Base-by-base conservation (phyloP, 2,113 vertebrate species). In the Aegithalos caudatus region DNA sequence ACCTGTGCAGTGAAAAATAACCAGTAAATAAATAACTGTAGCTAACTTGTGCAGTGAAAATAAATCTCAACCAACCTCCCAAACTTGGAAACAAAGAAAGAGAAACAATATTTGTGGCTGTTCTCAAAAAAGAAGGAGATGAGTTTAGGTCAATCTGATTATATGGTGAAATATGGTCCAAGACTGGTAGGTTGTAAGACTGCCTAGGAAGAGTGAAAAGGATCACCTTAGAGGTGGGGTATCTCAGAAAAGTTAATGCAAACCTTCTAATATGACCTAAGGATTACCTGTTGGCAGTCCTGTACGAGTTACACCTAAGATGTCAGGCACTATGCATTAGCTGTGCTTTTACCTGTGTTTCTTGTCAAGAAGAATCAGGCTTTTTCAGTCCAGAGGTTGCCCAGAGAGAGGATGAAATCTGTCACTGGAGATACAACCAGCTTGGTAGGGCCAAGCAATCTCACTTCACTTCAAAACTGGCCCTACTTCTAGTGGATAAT, bases 11-110 rank as follows among this genome's bases (percentile, higher is more conserved):
- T 28, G 44, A 67, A 80, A 82, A 64, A 25, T 31, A 35, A 35
- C 10, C 35, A 58, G 29, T 45, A 31, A 18, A 9, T 37, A 38
- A 37, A 31, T 9, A 76, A 14, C n/a, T 24, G 18, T 7, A 38
- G 58, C 7, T 56, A 40, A 71, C 11, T 72, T 64, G 8, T 33
- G 17, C 11, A 25, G 19, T 22, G 42, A 50, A 78, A 81, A 54
- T 23, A 66, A 66, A 53, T 3, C 11, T 4, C 1, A 48, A 33
- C 2, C 12, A 65, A 76, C 2, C 1, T 6, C 9, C 5, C 9
- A 33, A 45, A 38, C 6, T 6, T 50, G 4, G 60, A 70, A 92
- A 40, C 1, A 25, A 37, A 77, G 33, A 33, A 38, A 44, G 11
- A 50, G 24, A 74, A 67, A 11, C 2, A 3, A 2, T 50, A n/a